Evolutionary conservation across 2,888 invertebrate genomes (phyloP).

Genomic region (Cephus sareptanus): DNA sequence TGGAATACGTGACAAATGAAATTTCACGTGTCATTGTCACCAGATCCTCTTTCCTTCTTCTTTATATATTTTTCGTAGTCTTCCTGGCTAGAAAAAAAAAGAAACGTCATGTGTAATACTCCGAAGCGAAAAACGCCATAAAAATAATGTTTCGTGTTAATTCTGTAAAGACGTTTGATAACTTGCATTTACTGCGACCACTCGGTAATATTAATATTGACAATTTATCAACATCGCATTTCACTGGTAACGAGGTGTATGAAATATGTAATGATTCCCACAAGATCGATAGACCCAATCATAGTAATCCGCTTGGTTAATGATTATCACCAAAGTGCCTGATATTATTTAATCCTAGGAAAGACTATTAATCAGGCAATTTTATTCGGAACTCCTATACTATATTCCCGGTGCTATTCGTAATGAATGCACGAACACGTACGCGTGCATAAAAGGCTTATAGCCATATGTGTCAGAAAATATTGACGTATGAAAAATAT

Average conservation of each 20-base stretch:
- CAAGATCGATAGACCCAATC: not conserved
- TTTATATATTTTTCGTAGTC: constrained; percentile 6
- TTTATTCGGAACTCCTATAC: constrained; percentile 18
- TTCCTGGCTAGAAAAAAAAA: not conserved
- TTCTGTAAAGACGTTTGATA: not conserved
- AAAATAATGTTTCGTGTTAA: not conserved
- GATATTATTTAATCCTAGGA: constrained; percentile 17
- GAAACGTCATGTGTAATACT: not conserved
- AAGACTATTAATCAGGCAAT: constrained; percentile 28
- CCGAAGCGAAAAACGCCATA: not conserved
- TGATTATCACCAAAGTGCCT: constrained; percentile 21
- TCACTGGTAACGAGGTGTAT: not conserved
- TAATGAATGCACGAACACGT: constrained; percentile 25
- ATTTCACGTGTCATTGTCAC: not conserved
- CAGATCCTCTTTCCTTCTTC: not conserved
- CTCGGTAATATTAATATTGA: not conserved
- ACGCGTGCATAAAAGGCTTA: constrained; percentile 7
- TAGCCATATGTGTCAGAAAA: constrained; percentile 9
- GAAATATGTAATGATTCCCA: not conserved
- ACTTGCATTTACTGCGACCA: not conserved
- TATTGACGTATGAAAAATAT: not conserved
- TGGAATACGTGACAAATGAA: constrained; percentile 35
- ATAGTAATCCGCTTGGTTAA: not conserved
- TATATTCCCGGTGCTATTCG: constrained; percentile 5
- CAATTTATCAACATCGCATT: not conserved